Base-by-base conservation (phyloP, 2,797 vertebrate genomes). In the Pipistrellus nathusii region DNA sequence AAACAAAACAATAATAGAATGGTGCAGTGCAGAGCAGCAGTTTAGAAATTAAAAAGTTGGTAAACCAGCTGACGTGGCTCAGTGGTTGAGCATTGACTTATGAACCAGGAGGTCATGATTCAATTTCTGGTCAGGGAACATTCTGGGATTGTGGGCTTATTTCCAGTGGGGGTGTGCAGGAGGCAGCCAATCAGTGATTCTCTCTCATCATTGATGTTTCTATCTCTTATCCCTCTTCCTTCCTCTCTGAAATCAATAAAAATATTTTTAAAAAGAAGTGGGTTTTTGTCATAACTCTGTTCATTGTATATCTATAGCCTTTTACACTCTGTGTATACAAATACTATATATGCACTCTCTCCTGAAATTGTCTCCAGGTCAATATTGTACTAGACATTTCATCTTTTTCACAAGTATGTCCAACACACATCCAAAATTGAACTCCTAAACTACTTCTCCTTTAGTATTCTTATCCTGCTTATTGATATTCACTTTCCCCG, bases 351-450 rank as follows among this genome's bases (percentile, higher is more conserved):
- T 44, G 27, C 15, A 77, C 55, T 84, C 15, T 81, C 10, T 68
- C 23, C 44, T 32, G 14, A 51, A 92, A 44, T 85, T 72, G 57
- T 90, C 72, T 94, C 38, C 41, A 88, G 38, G 53, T 53, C 51
- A 90, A 1, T 71, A 75, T 59, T 85, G 21, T 81, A 46, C 17
- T 89, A 53, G 7, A 75, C 11, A 78, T 77, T 35, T 93, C 25
- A 72, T 51, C 18, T 48, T 90, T 92, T 85, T 51, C 80, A 86
- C 12, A 71, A 32, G 87, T 80, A 90, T 13, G 89, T 89, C 27
- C 32, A 94, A 66, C 41, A 82, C 84, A 32, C 84, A 44, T 62
- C 14, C 53, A 73, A 80, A 93, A 32, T 2, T 41, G 21, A 86
- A 75, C 41, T 92, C 46, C 32, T 82, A 72, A 92, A 77, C 8